Evolutionary conservation across 2,113 vertebrate genomes (phyloP).

Genomic region (Gallinago jamesoni): DNA sequence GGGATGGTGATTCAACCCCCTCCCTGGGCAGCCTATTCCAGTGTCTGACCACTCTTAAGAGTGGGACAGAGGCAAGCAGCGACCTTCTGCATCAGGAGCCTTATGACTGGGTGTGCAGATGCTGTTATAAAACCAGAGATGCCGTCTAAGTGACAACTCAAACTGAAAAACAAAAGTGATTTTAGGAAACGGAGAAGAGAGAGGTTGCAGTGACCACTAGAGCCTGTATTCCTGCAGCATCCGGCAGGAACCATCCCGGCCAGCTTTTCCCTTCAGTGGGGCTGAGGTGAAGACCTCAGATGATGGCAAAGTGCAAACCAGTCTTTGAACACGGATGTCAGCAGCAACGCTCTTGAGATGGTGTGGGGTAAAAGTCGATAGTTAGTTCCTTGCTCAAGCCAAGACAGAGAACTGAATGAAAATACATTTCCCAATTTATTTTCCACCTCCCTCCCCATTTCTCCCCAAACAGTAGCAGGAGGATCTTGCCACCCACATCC

Average conservation of each 20-base stretch:
- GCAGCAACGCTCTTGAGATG: neutral
- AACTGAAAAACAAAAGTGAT: neutral
- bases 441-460: neutral
- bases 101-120: neutral
- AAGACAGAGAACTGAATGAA: neutral
- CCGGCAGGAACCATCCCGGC: neutral
- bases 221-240: neutral
- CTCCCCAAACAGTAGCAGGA: neutral
- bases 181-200: neutral
- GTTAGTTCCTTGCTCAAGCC: neutral
- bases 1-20: too few species aligned
- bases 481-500: constrained; percentile 1
- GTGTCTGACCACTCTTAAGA: neutral
- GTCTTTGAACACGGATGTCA: neutral
- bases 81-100: neutral
- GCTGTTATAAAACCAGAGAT: neutral
- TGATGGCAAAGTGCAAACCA: neutral
- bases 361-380: neutral
- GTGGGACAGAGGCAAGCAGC: neutral
- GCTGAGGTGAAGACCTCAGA: neutral
- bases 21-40: too few species aligned
- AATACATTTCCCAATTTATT: neutral
- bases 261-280: neutral
- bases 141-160: neutral
- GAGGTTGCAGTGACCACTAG: neutral